These are phyloP conservation scores for Cathartes aura DNA, from an alignment of 2,113 vertebrate genomes.

Conservation along the genomic window DNA sequence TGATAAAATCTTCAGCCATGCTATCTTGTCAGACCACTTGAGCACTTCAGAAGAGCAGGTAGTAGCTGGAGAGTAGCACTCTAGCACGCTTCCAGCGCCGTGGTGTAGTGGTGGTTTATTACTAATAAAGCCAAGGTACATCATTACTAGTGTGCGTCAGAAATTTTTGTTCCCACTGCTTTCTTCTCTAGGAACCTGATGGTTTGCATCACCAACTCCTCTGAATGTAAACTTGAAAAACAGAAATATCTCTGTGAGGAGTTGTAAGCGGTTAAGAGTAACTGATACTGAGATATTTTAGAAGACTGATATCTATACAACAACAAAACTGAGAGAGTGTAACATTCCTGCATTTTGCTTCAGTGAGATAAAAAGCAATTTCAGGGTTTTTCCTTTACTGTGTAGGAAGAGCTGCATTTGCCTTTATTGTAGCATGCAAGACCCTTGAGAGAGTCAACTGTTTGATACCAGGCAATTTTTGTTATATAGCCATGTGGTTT, in stretches of 20 bases:
- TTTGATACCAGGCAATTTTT: background rate
- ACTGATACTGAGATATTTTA: background rate
- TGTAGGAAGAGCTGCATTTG: background rate
- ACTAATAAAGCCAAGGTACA: background rate
- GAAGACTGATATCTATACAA: background rate
- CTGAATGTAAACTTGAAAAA: background rate
- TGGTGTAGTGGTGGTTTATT: background rate
- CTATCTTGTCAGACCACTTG: background rate
- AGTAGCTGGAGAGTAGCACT: background rate
- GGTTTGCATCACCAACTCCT: background rate
- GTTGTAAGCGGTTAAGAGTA: background rate
- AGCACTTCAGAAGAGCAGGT: background rate
- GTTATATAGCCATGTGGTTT: background rate
- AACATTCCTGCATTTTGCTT: background rate
- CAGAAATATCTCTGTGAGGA: background rate
- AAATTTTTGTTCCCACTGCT: background rate
- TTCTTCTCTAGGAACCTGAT: background rate
- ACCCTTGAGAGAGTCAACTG: background rate
- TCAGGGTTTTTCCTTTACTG: background rate
- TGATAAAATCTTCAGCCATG: background rate
- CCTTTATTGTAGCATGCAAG: background rate
- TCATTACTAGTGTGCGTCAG: background rate
- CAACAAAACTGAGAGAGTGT: accelerated
- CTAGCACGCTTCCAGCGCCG: background rate
- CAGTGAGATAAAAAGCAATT: background rate